Conservation (phyloP, 1,140 invertebrate species). For the Drosophila kanapiae region DNA sequence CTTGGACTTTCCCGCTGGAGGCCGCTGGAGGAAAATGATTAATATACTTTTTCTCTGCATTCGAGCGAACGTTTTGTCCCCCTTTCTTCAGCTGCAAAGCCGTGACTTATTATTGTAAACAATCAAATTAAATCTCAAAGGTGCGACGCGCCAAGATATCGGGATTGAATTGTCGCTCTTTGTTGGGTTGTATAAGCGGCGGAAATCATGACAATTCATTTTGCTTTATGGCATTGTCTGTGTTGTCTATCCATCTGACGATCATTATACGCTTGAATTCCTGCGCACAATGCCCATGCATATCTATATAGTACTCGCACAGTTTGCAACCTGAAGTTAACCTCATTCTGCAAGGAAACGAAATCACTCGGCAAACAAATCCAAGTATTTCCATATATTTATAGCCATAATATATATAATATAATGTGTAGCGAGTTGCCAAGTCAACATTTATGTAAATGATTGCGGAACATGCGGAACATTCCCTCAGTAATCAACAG, state of each 20-base stretch:
- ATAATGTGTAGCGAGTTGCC: slow-evolving; percentile 30
- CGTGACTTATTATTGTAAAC: slow-evolving; percentile 71
- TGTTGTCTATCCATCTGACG: slow-evolving; percentile 46
- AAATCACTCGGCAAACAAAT: slow-evolving; percentile 22
- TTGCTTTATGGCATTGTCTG: slow-evolving; percentile 73
- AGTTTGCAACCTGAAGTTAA: slow-evolving; percentile 46
- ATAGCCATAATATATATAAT: slow-evolving; percentile 13
- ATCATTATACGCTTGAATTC: slow-evolving; percentile 70
- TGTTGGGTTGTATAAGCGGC: slow-evolving; percentile 65
- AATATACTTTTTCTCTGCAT: slow-evolving; percentile 52
- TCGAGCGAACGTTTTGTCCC: slow-evolving; percentile 20
- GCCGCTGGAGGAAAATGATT: slow-evolving; percentile 46
- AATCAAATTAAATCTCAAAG: slow-evolving; percentile 55
- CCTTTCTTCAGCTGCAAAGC: slow-evolving; percentile 52
- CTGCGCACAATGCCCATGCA: slow-evolving; percentile 44
- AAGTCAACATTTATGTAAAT: slow-evolving; percentile 60
- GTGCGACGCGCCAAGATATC: slow-evolving; percentile 52
- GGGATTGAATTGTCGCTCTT: slow-evolving; percentile 55
- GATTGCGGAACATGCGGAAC: slow-evolving; percentile 45
- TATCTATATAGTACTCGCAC: slow-evolving; percentile 9
- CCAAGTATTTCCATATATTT: slow-evolving; percentile 48
- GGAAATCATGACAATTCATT: slow-evolving; percentile 78
- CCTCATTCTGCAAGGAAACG: slow-evolving; percentile 42
- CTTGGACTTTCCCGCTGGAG: slow-evolving; percentile 44
- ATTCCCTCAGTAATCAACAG: slow-evolving; percentile 26